Conservation (phyloP, 2,888 invertebrate species). For the Cryptus armator region DNA sequence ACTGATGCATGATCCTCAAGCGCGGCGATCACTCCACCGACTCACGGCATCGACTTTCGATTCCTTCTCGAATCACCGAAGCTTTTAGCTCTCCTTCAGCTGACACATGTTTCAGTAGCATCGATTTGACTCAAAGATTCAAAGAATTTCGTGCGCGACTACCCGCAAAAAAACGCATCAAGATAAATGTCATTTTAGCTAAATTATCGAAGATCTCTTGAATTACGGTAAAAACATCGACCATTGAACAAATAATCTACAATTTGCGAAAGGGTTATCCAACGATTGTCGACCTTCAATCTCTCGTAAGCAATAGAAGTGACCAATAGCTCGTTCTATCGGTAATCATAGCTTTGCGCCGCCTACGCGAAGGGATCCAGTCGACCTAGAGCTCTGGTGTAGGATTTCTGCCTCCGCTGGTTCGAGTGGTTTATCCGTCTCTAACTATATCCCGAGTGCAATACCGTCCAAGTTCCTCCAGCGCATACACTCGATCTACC, state of each 20-base stretch:
- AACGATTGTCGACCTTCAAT: conserved; percentile 50
- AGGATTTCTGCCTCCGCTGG: conserved; percentile 57
- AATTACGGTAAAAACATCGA: background rate
- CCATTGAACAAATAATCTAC: background rate
- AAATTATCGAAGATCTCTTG: background rate
- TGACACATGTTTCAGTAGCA: background rate
- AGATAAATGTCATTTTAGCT: background rate
- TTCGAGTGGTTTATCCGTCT: conserved; percentile 27
- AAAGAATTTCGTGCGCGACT: background rate
- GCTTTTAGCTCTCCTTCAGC: background rate
- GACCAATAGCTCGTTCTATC: conserved; percentile 38
- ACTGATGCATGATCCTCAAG: conserved; percentile 43
- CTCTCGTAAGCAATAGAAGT: background rate
- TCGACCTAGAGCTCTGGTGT: conserved; percentile 65
- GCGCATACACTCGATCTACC: conserved; percentile 17
- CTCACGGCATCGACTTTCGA: conserved; percentile 29
- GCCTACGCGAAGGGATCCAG: conserved; percentile 57
- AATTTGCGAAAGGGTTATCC: conserved; percentile 37
- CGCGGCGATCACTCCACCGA: background rate
- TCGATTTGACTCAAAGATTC: background rate
- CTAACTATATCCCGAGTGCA: conserved; percentile 54
- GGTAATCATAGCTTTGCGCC: conserved; percentile 37
- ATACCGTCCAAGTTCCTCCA: conserved; percentile 48
- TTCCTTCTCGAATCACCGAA: conserved; percentile 19
- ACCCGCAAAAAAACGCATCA: background rate